A percentile compares a stretch with the other conserved stretches of the same genome.
These are phyloP conservation scores for Acrobasis suavella DNA, from an alignment of 2,888 invertebrate species.

Conservation along the genomic window DNA sequence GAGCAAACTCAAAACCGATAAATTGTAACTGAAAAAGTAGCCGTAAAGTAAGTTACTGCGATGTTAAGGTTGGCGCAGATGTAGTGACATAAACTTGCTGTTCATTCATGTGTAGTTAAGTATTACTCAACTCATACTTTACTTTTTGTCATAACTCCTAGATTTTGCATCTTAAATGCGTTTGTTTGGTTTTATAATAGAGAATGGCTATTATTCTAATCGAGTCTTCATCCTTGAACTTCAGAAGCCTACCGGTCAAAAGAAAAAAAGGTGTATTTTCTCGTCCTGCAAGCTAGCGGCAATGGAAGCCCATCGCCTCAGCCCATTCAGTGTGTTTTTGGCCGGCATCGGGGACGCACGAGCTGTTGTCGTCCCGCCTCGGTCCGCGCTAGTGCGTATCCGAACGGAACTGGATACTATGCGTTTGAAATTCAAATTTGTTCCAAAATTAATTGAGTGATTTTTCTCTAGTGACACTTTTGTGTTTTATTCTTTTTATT, in stretches of 20 bases:
- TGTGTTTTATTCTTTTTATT: slow-evolving; percentile 9
- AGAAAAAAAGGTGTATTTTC: neutral
- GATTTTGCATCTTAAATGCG: neutral
- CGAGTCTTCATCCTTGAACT: slow-evolving; percentile 6
- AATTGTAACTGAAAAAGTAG: too few relatives aligned
- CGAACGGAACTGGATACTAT: slow-evolving; percentile 12
- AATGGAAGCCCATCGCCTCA: slow-evolving; percentile 7
- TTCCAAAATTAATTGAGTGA: slow-evolving; percentile 4
- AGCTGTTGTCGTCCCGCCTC: neutral
- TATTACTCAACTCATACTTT: neutral
- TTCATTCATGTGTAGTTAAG: too few relatives aligned
- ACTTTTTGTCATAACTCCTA: neutral
- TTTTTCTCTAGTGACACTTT: slow-evolving; percentile 10
- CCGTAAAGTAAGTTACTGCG: too few relatives aligned
- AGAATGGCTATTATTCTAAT: slow-evolving; percentile 2
- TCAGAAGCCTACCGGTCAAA: neutral
- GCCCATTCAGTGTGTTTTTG: slow-evolving; percentile 18
- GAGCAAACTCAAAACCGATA: too few relatives aligned
- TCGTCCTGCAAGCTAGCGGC: slow-evolving; percentile 15
- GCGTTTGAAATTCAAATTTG: slow-evolving; percentile 18
- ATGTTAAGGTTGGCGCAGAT: too few relatives aligned
- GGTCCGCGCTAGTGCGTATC: slow-evolving; percentile 16
- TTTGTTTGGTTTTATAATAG: neutral
- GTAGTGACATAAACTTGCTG: too few relatives aligned
- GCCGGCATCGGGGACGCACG: slow-evolving; percentile 9